phyloP scores from a whole-genome alignment of 2,113 vertebrate genomes.

The Montifringilla adamsi region DNA sequence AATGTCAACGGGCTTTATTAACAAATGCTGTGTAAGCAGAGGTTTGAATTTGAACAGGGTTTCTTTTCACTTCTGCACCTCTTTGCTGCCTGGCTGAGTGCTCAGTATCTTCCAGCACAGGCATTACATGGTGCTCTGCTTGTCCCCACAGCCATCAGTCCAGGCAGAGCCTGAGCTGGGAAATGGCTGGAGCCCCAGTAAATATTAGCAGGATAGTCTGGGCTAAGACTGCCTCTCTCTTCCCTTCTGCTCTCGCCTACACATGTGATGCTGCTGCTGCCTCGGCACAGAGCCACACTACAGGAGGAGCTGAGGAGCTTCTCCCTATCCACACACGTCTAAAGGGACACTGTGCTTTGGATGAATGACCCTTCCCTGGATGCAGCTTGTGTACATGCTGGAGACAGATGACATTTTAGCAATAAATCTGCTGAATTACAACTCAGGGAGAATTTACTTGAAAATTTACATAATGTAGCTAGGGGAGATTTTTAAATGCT shows the following conservation, averaged over 20 bases:
- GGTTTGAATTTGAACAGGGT: not conserved
- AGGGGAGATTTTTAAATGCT: constrained; percentile 21
- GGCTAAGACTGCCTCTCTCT: not conserved
- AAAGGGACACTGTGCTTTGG: not conserved
- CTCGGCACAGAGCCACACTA: not conserved
- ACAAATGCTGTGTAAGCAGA: not conserved
- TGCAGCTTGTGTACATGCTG: not conserved
- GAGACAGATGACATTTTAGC: not conserved
- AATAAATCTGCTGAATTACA: not conserved
- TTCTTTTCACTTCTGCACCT: not conserved
- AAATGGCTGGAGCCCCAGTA: not conserved
- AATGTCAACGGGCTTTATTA: not conserved
- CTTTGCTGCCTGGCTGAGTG: not conserved
- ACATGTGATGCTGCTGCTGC: not conserved
- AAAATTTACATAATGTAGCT: constrained; percentile 19
- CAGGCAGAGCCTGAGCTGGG: not conserved
- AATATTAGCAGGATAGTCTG: not conserved
- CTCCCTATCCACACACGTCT: not conserved
- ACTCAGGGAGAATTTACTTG: not conserved
- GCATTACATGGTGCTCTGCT: not conserved
- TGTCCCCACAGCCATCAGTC: constrained; percentile 3
- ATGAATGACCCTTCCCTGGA: not conserved
- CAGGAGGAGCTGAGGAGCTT: not conserved
- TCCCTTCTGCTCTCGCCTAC: not conserved
- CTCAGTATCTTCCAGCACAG: not conserved